Conservation (phyloP, 2,888 invertebrate species). For the Nomada goodeniana region DNA sequence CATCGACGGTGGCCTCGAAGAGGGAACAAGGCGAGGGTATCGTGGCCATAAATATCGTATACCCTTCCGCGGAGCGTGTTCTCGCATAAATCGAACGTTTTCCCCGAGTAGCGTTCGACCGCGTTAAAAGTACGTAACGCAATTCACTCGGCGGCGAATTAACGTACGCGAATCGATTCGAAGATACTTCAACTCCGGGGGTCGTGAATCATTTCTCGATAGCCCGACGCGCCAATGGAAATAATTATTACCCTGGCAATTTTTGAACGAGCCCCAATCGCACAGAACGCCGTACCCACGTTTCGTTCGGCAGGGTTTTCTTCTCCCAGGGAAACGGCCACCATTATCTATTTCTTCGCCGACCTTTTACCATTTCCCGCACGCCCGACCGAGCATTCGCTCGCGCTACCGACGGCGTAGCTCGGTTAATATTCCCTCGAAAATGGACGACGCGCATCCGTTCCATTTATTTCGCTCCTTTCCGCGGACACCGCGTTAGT, state of each 20-base stretch:
- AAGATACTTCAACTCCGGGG: background rate
- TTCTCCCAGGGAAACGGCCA: constrained; percentile 30
- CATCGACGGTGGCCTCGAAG: constrained; percentile 7
- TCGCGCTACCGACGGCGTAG: constrained; percentile 22
- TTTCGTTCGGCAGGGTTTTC: constrained; percentile 29
- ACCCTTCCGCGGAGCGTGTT: background rate
- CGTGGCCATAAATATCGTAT: constrained; percentile 19
- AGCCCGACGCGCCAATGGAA: background rate
- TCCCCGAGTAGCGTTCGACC: background rate
- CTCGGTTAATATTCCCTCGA: constrained; percentile 47
- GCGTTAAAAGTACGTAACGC: constrained; percentile 18
- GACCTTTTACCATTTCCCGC: constrained; percentile 13
- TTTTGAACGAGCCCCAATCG: background rate
- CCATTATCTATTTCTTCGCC: background rate
- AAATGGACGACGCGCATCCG: constrained; percentile 47
- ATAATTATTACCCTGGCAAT: constrained; percentile 26
- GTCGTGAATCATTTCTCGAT: no score
- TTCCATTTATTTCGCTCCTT: constrained; percentile 53
- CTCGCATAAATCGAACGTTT: constrained; percentile 32
- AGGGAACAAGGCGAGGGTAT: background rate
- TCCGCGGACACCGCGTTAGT: constrained; percentile 27
- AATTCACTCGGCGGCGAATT: background rate
- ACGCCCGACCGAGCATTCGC: constrained; percentile 39
- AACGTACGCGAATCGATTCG: background rate
- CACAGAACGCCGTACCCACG: background rate